Conservation (phyloP, 2,797 vertebrate species). For the Parauchenoglanis punctatus region DNA sequence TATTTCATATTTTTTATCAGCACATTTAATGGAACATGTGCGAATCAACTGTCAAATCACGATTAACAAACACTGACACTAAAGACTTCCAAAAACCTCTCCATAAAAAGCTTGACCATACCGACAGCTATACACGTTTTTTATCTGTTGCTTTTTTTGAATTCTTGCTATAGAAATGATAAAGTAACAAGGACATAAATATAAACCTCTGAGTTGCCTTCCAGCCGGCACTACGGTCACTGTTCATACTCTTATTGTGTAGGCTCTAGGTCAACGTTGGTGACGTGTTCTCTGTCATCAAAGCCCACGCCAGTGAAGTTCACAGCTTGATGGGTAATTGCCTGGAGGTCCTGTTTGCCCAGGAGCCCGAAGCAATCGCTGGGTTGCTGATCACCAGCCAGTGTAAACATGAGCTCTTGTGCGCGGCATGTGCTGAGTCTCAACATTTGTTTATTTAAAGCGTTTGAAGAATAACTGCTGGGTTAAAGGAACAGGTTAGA, state of each 20-base stretch:
- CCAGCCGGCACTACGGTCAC: not conserved
- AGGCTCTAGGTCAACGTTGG: too few relatives aligned
- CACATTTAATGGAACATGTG: not conserved
- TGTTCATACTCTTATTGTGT: not conserved
- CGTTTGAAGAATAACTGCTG: slow-evolving; percentile 4
- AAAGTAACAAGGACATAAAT: not conserved
- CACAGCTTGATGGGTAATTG: slow-evolving; percentile 4
- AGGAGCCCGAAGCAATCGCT: slow-evolving; percentile 3
- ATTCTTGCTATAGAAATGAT: not conserved
- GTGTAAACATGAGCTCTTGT: slow-evolving; percentile 2
- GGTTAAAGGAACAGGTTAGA: not conserved
- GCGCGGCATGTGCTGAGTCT: not conserved
- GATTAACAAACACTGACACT: not conserved
- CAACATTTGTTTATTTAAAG: slow-evolving; percentile 4
- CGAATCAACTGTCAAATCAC: not conserved
- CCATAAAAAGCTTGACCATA: not conserved
- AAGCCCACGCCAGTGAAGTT: not conserved
- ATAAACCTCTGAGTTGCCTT: not conserved
- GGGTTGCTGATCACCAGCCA: not conserved
- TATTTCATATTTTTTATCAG: not conserved
- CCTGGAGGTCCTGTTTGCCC: slow-evolving; percentile 8
- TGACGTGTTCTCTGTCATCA: not conserved
- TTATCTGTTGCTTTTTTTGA: too few relatives aligned
- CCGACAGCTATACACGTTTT: not conserved
- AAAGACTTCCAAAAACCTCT: not conserved